Conservation (phyloP, 2,113 vertebrate genomes). For the Cathartes aura region DNA sequence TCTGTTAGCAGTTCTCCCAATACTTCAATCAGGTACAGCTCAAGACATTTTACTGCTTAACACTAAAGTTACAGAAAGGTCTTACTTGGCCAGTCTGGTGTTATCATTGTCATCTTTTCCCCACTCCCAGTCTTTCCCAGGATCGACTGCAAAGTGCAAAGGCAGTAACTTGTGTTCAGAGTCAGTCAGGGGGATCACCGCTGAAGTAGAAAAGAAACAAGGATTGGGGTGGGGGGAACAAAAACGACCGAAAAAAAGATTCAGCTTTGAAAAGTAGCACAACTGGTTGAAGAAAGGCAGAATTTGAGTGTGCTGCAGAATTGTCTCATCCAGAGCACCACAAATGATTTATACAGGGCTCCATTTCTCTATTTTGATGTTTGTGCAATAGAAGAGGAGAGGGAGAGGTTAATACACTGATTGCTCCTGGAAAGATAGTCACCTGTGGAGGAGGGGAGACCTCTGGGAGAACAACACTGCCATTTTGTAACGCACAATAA, state of each 20-base stretch:
- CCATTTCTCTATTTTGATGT: not conserved
- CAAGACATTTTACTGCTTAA: constrained; percentile 25
- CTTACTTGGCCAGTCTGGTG: constrained; percentile 93
- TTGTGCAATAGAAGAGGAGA: not conserved
- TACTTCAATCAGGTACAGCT: not conserved
- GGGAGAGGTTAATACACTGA: not conserved
- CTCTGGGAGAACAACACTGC: not conserved
- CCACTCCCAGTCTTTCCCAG: constrained; percentile 97
- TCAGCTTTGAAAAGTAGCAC: not conserved
- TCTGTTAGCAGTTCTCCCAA: not conserved
- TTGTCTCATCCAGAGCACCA: not conserved
- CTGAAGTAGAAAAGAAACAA: constrained; percentile 78
- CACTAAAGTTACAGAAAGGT: not conserved
- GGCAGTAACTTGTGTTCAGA: constrained; percentile 98
- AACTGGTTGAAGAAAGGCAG: not conserved
- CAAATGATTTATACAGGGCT: not conserved
- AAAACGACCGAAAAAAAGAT: not conserved
- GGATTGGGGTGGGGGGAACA: not conserved
- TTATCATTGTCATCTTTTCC: constrained; percentile 95
- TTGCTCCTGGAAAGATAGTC: not conserved
- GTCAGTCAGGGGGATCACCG: constrained; percentile 96
- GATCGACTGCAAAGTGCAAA: constrained; percentile 97
- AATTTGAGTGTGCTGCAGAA: not conserved
- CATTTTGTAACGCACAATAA: not conserved
- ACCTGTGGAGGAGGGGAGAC: not conserved